Conservation (phyloP, 2,113 vertebrate genomes). For the Takifugu flavidus region DNA sequence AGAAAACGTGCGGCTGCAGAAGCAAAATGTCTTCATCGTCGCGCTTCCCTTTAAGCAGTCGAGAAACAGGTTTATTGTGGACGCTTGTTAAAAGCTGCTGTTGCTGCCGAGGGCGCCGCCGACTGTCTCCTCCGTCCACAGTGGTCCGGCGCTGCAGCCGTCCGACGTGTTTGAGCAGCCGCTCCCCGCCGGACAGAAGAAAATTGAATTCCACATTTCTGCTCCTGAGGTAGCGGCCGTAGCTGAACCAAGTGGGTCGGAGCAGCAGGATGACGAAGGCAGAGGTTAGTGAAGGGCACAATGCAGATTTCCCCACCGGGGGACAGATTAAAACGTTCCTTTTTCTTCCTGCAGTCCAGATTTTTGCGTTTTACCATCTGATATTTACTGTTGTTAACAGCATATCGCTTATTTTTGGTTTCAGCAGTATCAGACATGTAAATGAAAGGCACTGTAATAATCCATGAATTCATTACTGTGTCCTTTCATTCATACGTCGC, state of each 20-base stretch:
- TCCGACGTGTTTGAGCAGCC: constrained; percentile 94
- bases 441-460: no score
- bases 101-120: constrained; percentile 1
- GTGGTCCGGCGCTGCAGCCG: constrained; percentile 79
- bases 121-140: constrained; percentile 68
- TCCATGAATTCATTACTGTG: no score
- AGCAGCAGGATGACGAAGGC: constrained; percentile 19
- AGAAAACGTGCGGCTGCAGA: no score
- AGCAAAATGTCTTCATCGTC: no score
- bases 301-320: not conserved
- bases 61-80: constrained; percentile 37
- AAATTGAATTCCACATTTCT: constrained; percentile 93
- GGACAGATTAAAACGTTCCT: no score
- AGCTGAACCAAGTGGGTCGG: constrained; percentile 59
- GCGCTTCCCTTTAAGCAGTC: not conserved
- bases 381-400: no score
- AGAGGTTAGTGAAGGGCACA: constrained; percentile 40
- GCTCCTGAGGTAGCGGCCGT: constrained; percentile 72
- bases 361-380: no score
- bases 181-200: constrained; percentile 80
- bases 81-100: constrained; percentile 19
- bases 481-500: no score
- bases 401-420: no score
- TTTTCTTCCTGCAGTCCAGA: no score
- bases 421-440: no score